Percentiles rank a stretch among this genome's conserved stretches.
Evolutionary conservation across 2,888 invertebrate species (phyloP).

Genomic region (Pycnomerus fuliginosus): DNA sequence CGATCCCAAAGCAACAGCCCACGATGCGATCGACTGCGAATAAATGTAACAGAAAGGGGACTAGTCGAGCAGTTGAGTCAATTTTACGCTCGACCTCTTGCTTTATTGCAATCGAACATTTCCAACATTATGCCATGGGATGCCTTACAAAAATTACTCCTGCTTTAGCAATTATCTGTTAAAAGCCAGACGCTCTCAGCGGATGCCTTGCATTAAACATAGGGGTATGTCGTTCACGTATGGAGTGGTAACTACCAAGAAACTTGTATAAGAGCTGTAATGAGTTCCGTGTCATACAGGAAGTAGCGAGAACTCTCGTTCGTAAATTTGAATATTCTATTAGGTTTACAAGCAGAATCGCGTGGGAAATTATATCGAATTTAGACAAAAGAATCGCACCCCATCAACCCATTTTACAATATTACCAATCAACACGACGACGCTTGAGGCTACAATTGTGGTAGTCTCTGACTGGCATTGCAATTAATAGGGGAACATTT

Average conservation of each 20-base stretch:
- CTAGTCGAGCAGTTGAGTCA: constrained; percentile 8
- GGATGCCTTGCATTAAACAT: not conserved
- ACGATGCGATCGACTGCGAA: constrained; percentile 16
- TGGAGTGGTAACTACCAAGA: not conserved
- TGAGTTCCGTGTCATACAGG: constrained; percentile 3
- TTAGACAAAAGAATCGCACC: too few species aligned
- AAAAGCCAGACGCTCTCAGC: constrained; percentile 1
- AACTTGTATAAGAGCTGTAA: constrained; percentile 1
- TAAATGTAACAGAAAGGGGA: constrained; percentile 17
- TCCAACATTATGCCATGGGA: constrained; percentile 5
- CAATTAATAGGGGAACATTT: too few species aligned
- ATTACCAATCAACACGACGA: too few species aligned
- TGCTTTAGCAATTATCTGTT: too few species aligned
- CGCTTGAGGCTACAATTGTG: too few species aligned
- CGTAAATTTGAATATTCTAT: constrained; percentile 4
- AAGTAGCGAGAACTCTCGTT: not conserved
- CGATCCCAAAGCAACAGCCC: constrained; percentile 20
- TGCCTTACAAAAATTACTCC: constrained; percentile 7
- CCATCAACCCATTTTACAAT: too few species aligned
- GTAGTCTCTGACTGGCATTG: too few species aligned
- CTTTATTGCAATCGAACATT: constrained; percentile 10
- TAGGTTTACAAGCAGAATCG: too few species aligned
- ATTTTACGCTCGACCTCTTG: constrained; percentile 12
- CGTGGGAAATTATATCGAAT: too few species aligned
- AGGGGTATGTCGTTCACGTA: not conserved